A percentile compares a stretch with the other conserved stretches of the same genome.
These are phyloP conservation scores for Neoniphon sammara DNA, from an alignment of 2,797 vertebrate genomes.

Conservation along the genomic window DNA sequence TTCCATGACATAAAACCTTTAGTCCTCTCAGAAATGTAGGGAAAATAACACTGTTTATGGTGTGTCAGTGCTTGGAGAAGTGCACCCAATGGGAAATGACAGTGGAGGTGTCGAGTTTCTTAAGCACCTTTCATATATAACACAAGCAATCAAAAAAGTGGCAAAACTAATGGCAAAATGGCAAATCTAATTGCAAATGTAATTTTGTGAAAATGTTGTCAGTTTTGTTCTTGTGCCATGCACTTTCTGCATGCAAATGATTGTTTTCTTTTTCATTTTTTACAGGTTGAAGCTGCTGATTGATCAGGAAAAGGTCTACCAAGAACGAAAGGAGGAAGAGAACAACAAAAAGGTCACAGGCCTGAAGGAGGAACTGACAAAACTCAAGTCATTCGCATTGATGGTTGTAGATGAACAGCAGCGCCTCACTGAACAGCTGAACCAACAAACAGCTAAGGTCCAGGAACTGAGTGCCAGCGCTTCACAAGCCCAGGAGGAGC, in stretches of 20 bases:
- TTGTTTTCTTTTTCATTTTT: constrained; percentile 16
- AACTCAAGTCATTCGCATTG: constrained; percentile 96
- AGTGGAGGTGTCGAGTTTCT: constrained; percentile 31
- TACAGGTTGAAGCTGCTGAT: constrained; percentile 92
- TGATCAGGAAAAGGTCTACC: constrained; percentile 90
- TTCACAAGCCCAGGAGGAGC: constrained; percentile 86
- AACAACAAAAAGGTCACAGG: constrained; percentile 85
- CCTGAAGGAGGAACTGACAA: constrained; percentile 93
- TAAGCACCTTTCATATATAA: constrained; percentile 25
- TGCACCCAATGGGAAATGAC: constrained; percentile 44
- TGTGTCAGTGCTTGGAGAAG: constrained; percentile 51
- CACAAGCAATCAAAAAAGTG: neutral
- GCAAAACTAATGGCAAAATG: neutral
- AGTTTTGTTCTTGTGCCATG: neutral
- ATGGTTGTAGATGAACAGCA: constrained; percentile 97
- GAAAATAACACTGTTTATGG: constrained; percentile 71
- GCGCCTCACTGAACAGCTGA: constrained; percentile 88
- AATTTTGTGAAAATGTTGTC: neutral
- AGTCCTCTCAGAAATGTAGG: constrained; percentile 53
- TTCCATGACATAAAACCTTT: constrained; percentile 75
- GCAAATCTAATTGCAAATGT: neutral
- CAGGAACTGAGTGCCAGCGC: constrained; percentile 86
- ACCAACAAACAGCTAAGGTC: constrained; percentile 88
- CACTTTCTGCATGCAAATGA: neutral
- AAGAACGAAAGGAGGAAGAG: constrained; percentile 90